Base-by-base conservation (phyloP, 1,140 invertebrate genomes). In the Calephelis virginiensis region DNA sequence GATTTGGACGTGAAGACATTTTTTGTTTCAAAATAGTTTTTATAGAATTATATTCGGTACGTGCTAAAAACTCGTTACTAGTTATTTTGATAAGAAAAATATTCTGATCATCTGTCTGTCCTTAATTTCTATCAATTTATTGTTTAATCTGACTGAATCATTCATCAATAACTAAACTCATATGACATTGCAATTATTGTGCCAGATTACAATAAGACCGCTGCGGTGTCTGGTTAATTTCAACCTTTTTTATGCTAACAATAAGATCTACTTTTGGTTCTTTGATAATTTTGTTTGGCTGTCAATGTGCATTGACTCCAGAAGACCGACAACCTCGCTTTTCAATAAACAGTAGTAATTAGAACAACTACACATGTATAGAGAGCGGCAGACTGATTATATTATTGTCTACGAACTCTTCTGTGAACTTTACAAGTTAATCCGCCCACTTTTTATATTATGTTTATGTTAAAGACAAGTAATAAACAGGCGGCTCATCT, bases 111-210 rank as follows among this genome's bases (percentile, higher is more conserved):
- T 56, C 8, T 56, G 53, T 37, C 11, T 56, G 53, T 28, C 53
- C 53, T 56, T 56, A 56, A 56, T 56, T 56, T 10, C 53, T 56
- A 56, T 28, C 53, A 56, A 56, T 56, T 56, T 56, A 56, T 14
- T 17, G 53, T 56, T 56, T 56, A 37, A 56, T 56, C 28, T 56
- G 28, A 56, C 53, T 56, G 53, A 28, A 17, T 28, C 53, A 28
- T 43, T 56, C 53, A 56, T 28, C 10, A 56, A 56, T 28, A 28
- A 56, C 14, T 56, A 28, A 56, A 56, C 53, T 56, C 53, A 56
- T 37, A 28, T 56, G 53, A 56, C 53, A 59, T 59, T 59, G 53
- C 53, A 59, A 59, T 59, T 59, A 59, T 59, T 59, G 53, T 59
- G 28, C 17, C 53, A 11, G 53, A 59, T 59, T 59, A 59, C 53